phyloP scores from a whole-genome alignment of 2,888 invertebrate genomes.

The Xanthia togata region DNA sequence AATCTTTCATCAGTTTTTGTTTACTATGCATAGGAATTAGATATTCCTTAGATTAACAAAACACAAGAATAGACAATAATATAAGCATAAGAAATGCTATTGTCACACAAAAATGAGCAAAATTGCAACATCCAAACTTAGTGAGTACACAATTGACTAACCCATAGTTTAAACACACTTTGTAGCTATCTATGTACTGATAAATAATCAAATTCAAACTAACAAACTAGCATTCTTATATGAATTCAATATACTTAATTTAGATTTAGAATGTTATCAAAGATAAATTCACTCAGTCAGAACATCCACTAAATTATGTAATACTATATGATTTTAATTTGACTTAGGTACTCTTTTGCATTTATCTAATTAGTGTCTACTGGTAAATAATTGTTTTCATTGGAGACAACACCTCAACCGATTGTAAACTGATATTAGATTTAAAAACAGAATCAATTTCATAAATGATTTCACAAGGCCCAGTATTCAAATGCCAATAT shows the following conservation, averaged over 20 bases:
- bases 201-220: conserved; percentile 4
- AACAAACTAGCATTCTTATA: neutral
- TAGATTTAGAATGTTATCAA: neutral
- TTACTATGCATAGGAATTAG: neutral
- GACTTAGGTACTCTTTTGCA: neutral
- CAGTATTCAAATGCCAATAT: neutral
- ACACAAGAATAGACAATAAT: neutral
- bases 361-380: neutral
- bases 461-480: neutral
- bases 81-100: neutral
- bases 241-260: neutral
- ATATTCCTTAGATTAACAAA: neutral
- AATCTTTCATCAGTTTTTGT: conserved; percentile 39
- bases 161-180: neutral
- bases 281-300: too few species aligned
- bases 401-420: neutral
- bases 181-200: neutral
- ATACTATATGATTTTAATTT: neutral
- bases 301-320: neutral
- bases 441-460: conserved; percentile 21
- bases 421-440: conserved; percentile 6
- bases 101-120: neutral
- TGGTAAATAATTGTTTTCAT: neutral
- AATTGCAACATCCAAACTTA: neutral
- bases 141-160: neutral